phyloP scores from a whole-genome alignment of 2,113 vertebrate genomes.

The Centropus bengalensis region DNA sequence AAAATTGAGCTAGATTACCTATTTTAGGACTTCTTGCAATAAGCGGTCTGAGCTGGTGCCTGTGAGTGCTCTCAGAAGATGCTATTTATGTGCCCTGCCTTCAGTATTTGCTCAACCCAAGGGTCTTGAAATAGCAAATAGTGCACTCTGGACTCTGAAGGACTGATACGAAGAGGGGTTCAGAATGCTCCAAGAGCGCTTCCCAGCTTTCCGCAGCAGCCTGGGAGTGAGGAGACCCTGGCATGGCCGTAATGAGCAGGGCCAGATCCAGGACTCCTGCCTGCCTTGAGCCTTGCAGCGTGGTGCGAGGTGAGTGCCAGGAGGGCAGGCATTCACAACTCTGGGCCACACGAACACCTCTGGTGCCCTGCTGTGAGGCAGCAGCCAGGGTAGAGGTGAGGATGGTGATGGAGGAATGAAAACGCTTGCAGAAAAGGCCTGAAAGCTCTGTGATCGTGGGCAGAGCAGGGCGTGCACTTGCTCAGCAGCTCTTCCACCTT shows the following conservation, averaged over 20 bases:
- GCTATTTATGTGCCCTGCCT: neutral
- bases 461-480: accelerated
- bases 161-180: accelerated
- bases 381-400: neutral
- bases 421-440: neutral
- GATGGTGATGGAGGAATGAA: accelerated
- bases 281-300: no score
- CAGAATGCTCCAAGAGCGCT: accelerated
- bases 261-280: no score
- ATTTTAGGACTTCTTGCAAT: neutral
- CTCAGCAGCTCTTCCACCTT: neutral
- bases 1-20: neutral
- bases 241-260: no score
- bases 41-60: neutral
- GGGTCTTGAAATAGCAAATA: neutral
- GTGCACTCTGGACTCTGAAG: neutral
- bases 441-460: accelerated
- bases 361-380: accelerated
- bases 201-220: neutral
- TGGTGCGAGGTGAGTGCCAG: no score
- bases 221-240: neutral
- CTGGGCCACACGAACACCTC: neutral
- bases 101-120: neutral
- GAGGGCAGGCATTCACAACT: no score
- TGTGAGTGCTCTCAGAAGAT: neutral